phyloP scores from a whole-genome alignment of 2,797 vertebrate species.

The Megalops cyprinoides region DNA sequence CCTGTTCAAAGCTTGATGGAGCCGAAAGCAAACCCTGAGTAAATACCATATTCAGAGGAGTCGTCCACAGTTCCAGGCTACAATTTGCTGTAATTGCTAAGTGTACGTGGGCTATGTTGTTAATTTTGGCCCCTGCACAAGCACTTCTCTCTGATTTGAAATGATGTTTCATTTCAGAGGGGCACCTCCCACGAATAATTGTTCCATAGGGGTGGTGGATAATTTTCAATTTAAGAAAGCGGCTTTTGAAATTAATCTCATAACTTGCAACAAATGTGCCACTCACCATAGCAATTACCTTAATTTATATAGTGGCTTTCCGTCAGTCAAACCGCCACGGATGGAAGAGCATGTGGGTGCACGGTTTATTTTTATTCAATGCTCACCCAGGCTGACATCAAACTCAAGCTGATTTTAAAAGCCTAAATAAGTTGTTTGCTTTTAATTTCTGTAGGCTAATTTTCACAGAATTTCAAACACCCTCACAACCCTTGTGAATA shows the following conservation, averaged over 20 bases:
- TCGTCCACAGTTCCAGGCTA: neutral
- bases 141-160: slow-evolving; percentile 12
- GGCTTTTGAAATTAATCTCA: neutral
- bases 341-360: too few species aligned
- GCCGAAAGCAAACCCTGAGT: neutral
- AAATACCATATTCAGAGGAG: neutral
- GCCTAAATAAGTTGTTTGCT: too few species aligned
- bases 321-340: too few species aligned
- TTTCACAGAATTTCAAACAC: too few species aligned
- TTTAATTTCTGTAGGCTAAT: too few species aligned
- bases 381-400: too few species aligned
- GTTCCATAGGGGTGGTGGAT: neutral
- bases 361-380: too few species aligned
- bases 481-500: too few species aligned
- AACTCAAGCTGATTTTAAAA: too few species aligned
- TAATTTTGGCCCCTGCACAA: neutral
- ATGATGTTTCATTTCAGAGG: neutral
- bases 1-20: neutral
- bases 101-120: neutral
- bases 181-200: neutral
- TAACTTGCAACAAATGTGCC: too few species aligned
- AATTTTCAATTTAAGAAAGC: neutral
- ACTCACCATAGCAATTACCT: neutral
- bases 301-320: neutral
- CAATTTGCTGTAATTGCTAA: slow-evolving; percentile 26